phyloP scores from a whole-genome alignment of 2,888 invertebrate genomes.

The Xylota segnis region DNA sequence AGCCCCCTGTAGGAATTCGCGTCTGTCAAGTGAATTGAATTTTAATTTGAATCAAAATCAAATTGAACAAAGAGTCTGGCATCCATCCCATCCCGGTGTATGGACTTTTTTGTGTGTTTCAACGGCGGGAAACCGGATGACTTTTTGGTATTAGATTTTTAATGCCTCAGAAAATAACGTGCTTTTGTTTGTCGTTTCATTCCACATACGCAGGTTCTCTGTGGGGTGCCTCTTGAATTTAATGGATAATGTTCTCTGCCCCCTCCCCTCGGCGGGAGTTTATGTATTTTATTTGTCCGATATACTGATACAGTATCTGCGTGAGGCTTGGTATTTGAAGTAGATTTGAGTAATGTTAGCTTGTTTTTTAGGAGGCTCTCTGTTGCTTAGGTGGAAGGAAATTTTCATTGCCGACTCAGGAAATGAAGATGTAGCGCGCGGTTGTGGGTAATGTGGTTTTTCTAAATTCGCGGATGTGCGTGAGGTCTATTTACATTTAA shows the following conservation, averaged over 20 bases:
- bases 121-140: constrained; percentile 4
- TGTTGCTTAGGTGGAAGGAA: constrained; percentile 1
- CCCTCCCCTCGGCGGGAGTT: not conserved
- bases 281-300: constrained; percentile 40
- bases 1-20: not conserved
- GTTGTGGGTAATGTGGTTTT: constrained; percentile 28
- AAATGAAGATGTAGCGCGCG: constrained; percentile 33
- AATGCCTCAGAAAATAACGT: constrained; percentile 62
- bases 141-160: constrained; percentile 53
- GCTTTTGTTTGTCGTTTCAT: constrained; percentile 50
- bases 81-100: not conserved
- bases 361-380: constrained; percentile 19
- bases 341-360: constrained; percentile 60
- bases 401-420: constrained; percentile 30
- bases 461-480: not conserved
- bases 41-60: constrained; percentile 64
- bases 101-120: not conserved
- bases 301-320: constrained; percentile 13
- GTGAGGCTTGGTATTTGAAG: constrained; percentile 43
- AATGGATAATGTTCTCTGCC: constrained; percentile 26
- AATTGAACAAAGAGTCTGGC: constrained; percentile 42
- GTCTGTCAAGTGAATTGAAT: constrained; percentile 49
- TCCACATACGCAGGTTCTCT: constrained; percentile 3
- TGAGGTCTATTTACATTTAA: not conserved
- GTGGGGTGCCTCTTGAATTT: constrained; percentile 22